These are phyloP conservation scores for Salticus scenicus DNA, from an alignment of 2,888 invertebrate species.

Conservation along the genomic window DNA sequence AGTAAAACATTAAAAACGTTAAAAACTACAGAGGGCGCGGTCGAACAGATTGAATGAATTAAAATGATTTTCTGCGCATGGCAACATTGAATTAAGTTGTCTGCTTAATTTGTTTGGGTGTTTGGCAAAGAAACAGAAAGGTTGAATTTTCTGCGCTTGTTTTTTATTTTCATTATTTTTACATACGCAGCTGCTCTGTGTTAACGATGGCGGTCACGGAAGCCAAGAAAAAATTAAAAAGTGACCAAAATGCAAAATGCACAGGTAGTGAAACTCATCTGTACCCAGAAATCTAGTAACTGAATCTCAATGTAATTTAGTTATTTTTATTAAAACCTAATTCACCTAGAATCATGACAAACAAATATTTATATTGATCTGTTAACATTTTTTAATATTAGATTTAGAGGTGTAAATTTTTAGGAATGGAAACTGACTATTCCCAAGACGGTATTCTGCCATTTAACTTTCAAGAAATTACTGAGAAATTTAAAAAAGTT, in stretches of 20 bases:
- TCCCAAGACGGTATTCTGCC: constrained; percentile 8
- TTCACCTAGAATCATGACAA: too few relatives aligned
- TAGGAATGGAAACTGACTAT: constrained; percentile 36
- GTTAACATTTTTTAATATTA: too few relatives aligned
- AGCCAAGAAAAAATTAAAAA: constrained; percentile 5
- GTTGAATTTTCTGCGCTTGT: too few relatives aligned
- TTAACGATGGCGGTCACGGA: constrained; percentile 12
- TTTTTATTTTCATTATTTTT: too few relatives aligned
- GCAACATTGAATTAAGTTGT: not conserved
- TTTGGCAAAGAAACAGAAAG: not conserved
- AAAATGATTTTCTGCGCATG: not conserved
- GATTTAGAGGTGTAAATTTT: not conserved
- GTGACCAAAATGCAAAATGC: constrained; percentile 12
- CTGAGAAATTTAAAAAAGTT: constrained; percentile 34
- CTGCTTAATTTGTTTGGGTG: not conserved
- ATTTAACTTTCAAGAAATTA: constrained; percentile 20
- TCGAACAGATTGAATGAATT: too few relatives aligned
- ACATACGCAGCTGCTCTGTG: not conserved
- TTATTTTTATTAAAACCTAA: too few relatives aligned
- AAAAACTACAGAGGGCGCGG: too few relatives aligned
- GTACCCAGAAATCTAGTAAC: not conserved
- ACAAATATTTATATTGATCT: too few relatives aligned
- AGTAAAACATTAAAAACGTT: too few relatives aligned
- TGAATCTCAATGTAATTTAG: not conserved
- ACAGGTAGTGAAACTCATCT: not conserved